Base-by-base conservation (phyloP, 2,797 vertebrate species). In the Acanthiza pusilla region DNA sequence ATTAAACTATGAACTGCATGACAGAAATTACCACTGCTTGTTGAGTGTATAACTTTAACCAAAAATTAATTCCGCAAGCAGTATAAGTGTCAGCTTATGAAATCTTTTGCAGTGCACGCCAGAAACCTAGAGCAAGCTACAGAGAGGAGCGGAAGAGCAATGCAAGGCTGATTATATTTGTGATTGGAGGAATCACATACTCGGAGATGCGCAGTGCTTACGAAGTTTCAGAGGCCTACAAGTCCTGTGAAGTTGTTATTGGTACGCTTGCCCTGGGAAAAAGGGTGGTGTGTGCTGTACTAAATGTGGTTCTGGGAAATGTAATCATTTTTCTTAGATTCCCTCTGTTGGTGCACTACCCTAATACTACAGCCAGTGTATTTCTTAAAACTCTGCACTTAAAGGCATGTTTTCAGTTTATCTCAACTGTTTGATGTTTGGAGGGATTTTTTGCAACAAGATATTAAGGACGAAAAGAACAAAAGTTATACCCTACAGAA, bases 151-250 rank as follows among this genome's bases (percentile, higher is more conserved):
- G 98, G 11, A 98, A 98, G 58, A 98, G 93, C 13, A 98, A 98
- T 4, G 98, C 99, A 0, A 98, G 98, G n/a, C 98, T 99, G 87
- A 99, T 99, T 51, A 36, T 99, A 68, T 99, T 99, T 94, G 94
- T 99, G 57, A 98, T 99, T 7, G 99, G 99, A 34, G 99, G 99
- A 9, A 96, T 99, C 91, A 98, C 98, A 0, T 98, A 97, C 93
- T 99, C 99, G 2, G 99, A 99, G 97, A 99, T 99, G 98, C 99
- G 99, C 75, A 98, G 98, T 38, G 99, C 99, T 65, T 99, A 99
- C 21, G 98, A 99, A 96, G 99, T 99, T 89, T 99, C 98, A 12
- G 98, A 99, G 93, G 96, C 98, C 11, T 96, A 98, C 88, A 99
- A 99, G 88, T 98, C 98, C 96, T 99, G 99, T 51, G 98, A 99